phyloP scores from a whole-genome alignment of 1,140 invertebrate species.

The Aculops lycopersici region DNA sequence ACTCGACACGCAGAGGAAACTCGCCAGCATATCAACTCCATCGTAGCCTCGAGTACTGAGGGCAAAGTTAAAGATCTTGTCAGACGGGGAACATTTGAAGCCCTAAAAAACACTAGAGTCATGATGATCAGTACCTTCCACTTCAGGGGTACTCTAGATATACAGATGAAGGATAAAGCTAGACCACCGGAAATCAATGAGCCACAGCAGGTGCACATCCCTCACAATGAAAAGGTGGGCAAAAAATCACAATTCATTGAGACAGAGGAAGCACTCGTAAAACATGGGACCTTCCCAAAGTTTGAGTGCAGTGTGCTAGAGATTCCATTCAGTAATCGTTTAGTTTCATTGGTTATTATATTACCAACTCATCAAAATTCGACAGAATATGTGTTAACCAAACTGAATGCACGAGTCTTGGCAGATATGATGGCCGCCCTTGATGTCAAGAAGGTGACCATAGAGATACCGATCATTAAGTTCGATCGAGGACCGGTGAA shows the following conservation, averaged over 20 bases:
- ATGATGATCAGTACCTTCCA: conserved; percentile 11
- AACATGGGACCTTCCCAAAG: background rate
- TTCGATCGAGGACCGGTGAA: background rate
- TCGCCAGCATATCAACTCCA: conserved; percentile 15
- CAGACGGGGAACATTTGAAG: conserved; percentile 5
- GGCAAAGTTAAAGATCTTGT: conserved; percentile 16
- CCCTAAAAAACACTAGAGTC: conserved; percentile 9
- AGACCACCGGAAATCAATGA: no score
- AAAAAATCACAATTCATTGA: no score
- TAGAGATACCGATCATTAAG: conserved; percentile 9
- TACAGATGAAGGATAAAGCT: no score
- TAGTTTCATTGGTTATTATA: conserved; percentile 11
- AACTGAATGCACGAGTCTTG: conserved; percentile 11
- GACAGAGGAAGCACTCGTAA: background rate
- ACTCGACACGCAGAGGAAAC: conserved; percentile 11
- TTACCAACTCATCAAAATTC: conserved; percentile 9
- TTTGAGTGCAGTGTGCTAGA: conserved; percentile 12
- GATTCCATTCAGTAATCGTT: conserved; percentile 12
- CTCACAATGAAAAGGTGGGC: no score
- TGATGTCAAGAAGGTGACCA: conserved; percentile 9
- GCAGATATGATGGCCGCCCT: conserved; percentile 11
- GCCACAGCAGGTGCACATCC: no score
- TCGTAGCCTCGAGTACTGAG: conserved; percentile 15
- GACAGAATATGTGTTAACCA: conserved; percentile 10
- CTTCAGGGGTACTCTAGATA: conserved; percentile 11